Base-by-base conservation (phyloP, 23 tunicate species). In the Clavelina lepadiformis region DNA sequence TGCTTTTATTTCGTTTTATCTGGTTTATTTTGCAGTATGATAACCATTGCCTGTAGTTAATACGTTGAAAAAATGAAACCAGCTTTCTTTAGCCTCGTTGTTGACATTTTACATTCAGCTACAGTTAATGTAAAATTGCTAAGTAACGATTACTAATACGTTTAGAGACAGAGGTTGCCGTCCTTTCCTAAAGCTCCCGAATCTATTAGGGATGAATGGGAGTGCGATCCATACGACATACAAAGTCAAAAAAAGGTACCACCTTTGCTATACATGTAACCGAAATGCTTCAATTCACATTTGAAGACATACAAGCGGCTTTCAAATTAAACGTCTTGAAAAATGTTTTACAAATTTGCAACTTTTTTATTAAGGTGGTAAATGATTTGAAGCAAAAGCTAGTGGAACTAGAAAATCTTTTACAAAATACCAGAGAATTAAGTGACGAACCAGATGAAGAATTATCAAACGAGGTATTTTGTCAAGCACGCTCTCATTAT, bases 171-270 rank as follows among this genome's bases (percentile, higher is more conserved):
- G 3, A 49, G 80, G 38, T 18, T 38, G 2, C 71, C 68, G 1
- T 61, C 69, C 2, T 80, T 57, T 58, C 86, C 86, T 4, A 71
- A 46, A 36, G 78, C 86, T 22, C 86, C 86, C 19, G 86, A 80
- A 61, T 80, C 86, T 3, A 63, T 80, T 45, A 50, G 65, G 31
- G 86, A 71, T 62, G 86, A 71, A 27, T 52, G 53, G 64, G 41
- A 29, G 27, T 60, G 29, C 30, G 63, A 71, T 46, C 86, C 86
- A 5, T 13, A 63, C 31, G 72, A 80, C 47, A 57, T 69, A 19
- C 56, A 71, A 71, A 63, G 86, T 18, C 86, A 80, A 51, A 62
- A 80, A 50, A 56, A 63, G 58, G 86, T 80, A 31, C 4, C 35
- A 5, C 52, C 15, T 41, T 41, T 41, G 49, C 49, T 41, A 41